Percentiles rank a stretch among this genome's conserved stretches.
These are phyloP conservation scores for Idaea biselata DNA, from an alignment of 2,888 invertebrate species.

Conservation along the genomic window DNA sequence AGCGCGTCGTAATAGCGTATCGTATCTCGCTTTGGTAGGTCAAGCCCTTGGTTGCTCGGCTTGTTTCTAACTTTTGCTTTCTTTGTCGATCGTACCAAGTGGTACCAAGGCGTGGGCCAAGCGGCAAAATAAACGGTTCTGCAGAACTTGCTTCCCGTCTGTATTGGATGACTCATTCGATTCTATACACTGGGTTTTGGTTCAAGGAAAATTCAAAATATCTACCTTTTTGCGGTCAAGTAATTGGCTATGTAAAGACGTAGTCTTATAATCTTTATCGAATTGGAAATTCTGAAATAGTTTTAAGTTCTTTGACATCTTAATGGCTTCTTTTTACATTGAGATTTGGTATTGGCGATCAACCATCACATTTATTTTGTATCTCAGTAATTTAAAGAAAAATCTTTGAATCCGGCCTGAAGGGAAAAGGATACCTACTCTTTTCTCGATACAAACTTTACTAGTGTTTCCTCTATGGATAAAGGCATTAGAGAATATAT, in stretches of 20 bases:
- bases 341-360: too few relatives aligned
- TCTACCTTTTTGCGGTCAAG: not conserved
- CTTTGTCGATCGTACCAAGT: constrained; percentile 32
- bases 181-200: not conserved
- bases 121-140: constrained; percentile 30
- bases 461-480: too few relatives aligned
- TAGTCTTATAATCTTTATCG: not conserved
- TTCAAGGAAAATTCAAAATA: not conserved
- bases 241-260: not conserved
- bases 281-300: not conserved
- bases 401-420: not conserved
- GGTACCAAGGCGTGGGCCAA: constrained; percentile 27
- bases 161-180: constrained; percentile 34
- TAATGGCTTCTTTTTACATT: not conserved
- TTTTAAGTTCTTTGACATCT: not conserved
- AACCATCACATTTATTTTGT: not conserved
- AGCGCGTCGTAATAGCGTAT: too few relatives aligned
- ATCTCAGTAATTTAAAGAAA: not conserved
- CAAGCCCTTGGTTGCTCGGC: not conserved
- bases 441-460: too few relatives aligned
- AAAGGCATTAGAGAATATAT: too few relatives aligned
- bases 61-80: constrained; percentile 12
- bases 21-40: not conserved
- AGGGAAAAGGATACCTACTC: too few relatives aligned
- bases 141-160: constrained; percentile 31